Conservation (phyloP, 2,888 invertebrate genomes). For the Stenodera caucasica region DNA sequence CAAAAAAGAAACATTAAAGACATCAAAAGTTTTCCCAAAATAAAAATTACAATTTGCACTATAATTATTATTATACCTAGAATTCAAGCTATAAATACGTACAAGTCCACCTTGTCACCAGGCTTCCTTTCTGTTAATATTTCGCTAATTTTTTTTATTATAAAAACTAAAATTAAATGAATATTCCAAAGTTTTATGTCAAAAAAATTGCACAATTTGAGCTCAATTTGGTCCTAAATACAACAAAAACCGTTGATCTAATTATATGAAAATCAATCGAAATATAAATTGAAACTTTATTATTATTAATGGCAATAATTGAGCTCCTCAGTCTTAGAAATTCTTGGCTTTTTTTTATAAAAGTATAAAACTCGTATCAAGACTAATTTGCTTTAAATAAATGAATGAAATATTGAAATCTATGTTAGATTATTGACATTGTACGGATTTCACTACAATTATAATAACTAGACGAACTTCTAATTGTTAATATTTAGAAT, state of each 20-base stretch:
- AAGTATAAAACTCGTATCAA: conserved; percentile 42
- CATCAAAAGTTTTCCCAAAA: conserved; percentile 14
- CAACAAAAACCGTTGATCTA: background rate
- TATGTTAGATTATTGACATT: background rate
- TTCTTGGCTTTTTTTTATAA: conserved; percentile 33
- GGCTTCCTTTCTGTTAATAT: too few species aligned
- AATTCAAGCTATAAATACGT: conserved; percentile 7
- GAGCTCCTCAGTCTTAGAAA: conserved; percentile 26
- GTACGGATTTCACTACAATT: background rate
- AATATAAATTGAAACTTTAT: too few species aligned
- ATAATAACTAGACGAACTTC: background rate
- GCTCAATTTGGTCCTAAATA: background rate
- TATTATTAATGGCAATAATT: conserved; percentile 19
- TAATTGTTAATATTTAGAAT: background rate
- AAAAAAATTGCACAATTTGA: background rate
- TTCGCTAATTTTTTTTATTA: too few species aligned
- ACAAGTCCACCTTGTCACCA: background rate
- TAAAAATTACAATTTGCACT: background rate
- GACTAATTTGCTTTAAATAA: conserved; percentile 29
- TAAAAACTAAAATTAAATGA: too few species aligned
- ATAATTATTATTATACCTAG: background rate
- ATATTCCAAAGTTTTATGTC: too few species aligned
- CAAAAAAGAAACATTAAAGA: conserved; percentile 14
- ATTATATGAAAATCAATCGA: background rate
- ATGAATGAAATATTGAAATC: background rate